Conservation (phyloP, 2,797 vertebrate genomes). For the Mormyrus proboscirostris region DNA sequence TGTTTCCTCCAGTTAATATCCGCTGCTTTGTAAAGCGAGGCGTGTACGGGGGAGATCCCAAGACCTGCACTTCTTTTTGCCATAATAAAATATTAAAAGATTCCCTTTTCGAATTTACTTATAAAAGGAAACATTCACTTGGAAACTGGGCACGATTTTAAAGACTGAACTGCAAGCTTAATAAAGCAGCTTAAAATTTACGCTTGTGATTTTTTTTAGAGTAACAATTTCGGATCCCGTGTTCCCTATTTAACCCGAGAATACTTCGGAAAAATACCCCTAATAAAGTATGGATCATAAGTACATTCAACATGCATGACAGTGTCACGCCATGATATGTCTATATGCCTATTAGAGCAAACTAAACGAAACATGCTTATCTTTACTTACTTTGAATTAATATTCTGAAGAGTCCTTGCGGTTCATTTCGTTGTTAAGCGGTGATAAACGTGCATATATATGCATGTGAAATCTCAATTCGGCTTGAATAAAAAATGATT, state of each 20-base stretch:
- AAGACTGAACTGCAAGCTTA: background rate
- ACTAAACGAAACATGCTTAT: background rate
- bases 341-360: background rate
- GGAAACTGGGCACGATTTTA: background rate
- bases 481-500: background rate
- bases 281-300: background rate
- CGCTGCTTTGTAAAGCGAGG: background rate
- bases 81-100: background rate
- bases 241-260: background rate
- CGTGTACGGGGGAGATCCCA: background rate
- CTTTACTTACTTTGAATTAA: slow-evolving; percentile 2
- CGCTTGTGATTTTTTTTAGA: background rate
- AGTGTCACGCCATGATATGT: background rate
- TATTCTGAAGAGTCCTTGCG: background rate
- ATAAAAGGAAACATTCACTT: background rate
- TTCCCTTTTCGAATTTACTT: background rate
- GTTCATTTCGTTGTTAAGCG: background rate
- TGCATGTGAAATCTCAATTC: background rate
- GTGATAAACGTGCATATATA: background rate
- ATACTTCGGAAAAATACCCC: background rate
- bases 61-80: background rate
- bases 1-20: background rate
- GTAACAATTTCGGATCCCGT: background rate
- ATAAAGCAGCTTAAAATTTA: background rate
- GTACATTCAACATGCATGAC: background rate